Percentiles rank a stretch among this genome's conserved stretches.
Conservation (phyloP, 2,797 vertebrate species). For the Delichon dasypus region DNA sequence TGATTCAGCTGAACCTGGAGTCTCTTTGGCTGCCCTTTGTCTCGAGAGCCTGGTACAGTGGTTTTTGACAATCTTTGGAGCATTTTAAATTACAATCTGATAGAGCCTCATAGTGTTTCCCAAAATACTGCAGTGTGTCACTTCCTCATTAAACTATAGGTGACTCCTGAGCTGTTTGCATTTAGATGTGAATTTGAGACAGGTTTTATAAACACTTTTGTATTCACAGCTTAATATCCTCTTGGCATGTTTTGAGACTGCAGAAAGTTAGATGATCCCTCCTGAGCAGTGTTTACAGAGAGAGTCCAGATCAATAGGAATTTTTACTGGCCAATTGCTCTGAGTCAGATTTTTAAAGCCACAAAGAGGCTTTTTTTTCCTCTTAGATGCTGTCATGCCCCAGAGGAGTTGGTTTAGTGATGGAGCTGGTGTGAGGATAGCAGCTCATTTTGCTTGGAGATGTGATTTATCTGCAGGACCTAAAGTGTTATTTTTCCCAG, state of each 20-base stretch:
- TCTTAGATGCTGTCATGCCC: background rate
- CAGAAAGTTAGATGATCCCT: background rate
- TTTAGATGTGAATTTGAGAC: background rate
- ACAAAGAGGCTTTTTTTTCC: background rate
- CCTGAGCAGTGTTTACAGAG: background rate
- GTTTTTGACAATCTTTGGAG: background rate
- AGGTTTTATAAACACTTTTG: background rate
- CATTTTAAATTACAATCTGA: background rate
- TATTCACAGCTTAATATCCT: background rate
- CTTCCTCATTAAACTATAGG: background rate
- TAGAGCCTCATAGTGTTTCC: background rate
- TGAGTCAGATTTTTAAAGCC: background rate
- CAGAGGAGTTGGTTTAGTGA: background rate
- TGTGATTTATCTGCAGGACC: background rate
- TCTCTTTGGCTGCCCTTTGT: background rate
- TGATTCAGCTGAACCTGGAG: background rate
- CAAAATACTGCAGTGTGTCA: background rate
- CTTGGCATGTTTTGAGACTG: background rate
- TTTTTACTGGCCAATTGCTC: background rate
- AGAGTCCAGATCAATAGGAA: background rate
- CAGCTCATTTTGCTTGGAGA: background rate
- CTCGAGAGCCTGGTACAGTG: background rate
- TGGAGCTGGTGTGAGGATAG: background rate
- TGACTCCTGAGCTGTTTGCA: background rate
- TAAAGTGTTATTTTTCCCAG: background rate